A percentile compares a stretch with the other conserved stretches of the same genome.
Evolutionary conservation across 2,888 invertebrate species (phyloP).

Genomic region (Dyspetes luteomarginatus): DNA sequence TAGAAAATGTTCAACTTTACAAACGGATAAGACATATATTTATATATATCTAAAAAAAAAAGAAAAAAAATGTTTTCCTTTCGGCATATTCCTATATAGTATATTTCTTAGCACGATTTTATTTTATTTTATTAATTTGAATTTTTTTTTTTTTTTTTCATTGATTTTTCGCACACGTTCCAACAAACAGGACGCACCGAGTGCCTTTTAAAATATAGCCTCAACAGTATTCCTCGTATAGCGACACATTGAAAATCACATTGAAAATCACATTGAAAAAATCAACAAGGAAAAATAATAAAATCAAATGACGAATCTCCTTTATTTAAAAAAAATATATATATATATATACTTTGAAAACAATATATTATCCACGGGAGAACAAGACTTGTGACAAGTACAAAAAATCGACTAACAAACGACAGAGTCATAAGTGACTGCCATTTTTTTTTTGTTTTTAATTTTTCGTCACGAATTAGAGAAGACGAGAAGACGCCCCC

Average conservation of each 20-base stretch:
- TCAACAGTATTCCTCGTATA: conserved; percentile 53
- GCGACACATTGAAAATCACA: too few species aligned
- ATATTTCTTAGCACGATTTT: conserved; percentile 1
- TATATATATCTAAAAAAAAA: too few species aligned
- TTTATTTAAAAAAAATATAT: background rate
- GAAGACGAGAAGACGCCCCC: background rate
- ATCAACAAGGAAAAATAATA: conserved; percentile 25
- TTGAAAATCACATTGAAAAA: conserved; percentile 27
- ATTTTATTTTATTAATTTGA: too few species aligned
- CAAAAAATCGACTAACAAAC: conserved; percentile 44
- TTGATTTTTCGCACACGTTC: conserved; percentile 5
- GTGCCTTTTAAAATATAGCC: conserved; percentile 56
- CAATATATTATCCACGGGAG: conserved; percentile 18
- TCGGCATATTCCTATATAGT: background rate
- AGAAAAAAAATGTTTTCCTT: background rate
- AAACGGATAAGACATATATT: too few species aligned
- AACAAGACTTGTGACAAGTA: conserved; percentile 50
- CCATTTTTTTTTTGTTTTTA: background rate
- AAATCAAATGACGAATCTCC: conserved; percentile 52
- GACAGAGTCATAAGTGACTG: conserved; percentile 3
- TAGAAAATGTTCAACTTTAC: too few species aligned
- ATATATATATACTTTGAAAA: conserved; percentile 3
- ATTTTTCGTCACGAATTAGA: too few species aligned
- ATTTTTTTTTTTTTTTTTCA: too few species aligned
- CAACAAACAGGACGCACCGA: conserved; percentile 34